Evolutionary conservation across 2,797 vertebrate species (phyloP).

Genomic region (Apogon hyalosoma): DNA sequence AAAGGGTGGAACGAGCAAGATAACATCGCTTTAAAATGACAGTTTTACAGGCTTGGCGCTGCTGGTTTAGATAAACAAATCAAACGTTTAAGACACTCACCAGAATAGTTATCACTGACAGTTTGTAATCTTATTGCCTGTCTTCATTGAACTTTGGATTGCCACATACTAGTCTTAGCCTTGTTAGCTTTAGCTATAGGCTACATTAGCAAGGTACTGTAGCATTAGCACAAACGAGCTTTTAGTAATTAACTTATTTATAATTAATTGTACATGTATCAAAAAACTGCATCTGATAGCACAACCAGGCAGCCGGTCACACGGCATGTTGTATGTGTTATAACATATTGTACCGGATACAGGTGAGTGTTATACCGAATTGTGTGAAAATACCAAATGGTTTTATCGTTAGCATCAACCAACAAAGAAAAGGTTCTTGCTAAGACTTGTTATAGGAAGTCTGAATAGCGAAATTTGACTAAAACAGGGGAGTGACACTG

Average conservation of each 20-base stretch:
- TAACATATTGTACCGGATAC: background rate
- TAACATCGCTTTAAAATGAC: background rate
- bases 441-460: constrained; percentile 27
- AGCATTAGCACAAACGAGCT: constrained; percentile 12
- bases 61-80: accelerated
- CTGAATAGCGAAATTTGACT: background rate
- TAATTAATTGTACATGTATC: background rate
- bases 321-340: background rate
- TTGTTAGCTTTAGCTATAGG: constrained; percentile 46
- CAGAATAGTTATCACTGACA: background rate
- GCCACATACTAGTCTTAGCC: constrained; percentile 51
- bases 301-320: accelerated
- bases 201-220: constrained; percentile 50
- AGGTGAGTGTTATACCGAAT: background rate
- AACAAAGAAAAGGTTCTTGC: constrained; percentile 70
- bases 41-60: background rate
- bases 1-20: constrained; percentile 25
- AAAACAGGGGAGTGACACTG: background rate
- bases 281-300: background rate
- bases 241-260: constrained; percentile 20
- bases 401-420: constrained; percentile 26
- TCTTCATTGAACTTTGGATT: constrained; percentile 50
- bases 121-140: constrained; percentile 14
- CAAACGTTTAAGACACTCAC: accelerated
- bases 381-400: background rate